Evolutionary conservation across 2,888 invertebrate species (phyloP), one percentile per base, ranked within the genome.

Genomic region (Meandrusa payeni): DNA sequence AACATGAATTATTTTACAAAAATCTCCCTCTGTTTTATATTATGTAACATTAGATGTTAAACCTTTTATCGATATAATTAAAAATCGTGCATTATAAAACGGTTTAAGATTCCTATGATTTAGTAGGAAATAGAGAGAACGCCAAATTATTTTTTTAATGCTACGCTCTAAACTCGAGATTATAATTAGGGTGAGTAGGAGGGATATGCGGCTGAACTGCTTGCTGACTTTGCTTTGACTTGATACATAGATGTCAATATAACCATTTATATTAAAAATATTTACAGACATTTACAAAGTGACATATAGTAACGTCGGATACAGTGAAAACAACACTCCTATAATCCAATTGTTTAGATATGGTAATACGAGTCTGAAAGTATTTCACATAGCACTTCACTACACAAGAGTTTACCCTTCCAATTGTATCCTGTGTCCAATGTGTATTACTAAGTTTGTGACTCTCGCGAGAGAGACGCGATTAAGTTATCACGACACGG

Each of bases 161-260:
- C 42, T 62, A 62, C 58, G 40, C 37, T 23, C 51, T 57, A 65
- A 65, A 66, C 50, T 57, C 51, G 57, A 64, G 61, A 65, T 67
- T 69, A 38, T 7, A 38, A 32, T 38, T 39, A 69, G 52, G 50
- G 42, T 58, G 61, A 67, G 66, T 67, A 80, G 78, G 79, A 82
- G 81, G 82, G 82, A 82, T 83, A 83, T 80, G 81, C 76, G 76
- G 75, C 80, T 66, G 71, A 75, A 73, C 76, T 74, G 74, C 68
- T 66, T 51, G 47, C 24, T 22, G 42, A 41, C 42, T 36, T 41
- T 36, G 37, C n/a, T n/a, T n/a, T n/a, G n/a, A n/a, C n/a, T n/a
- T n/a, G n/a, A n/a, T n/a, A n/a, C n/a, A n/a, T n/a, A n/a, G n/a
- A n/a, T n/a, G n/a, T n/a, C n/a, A n/a, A n/a, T n/a, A n/a, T n/a